Evolutionary conservation across 2,888 invertebrate genomes (phyloP), one percentile per base, ranked within the genome.

Genomic region (Eupithecia subfuscata): DNA sequence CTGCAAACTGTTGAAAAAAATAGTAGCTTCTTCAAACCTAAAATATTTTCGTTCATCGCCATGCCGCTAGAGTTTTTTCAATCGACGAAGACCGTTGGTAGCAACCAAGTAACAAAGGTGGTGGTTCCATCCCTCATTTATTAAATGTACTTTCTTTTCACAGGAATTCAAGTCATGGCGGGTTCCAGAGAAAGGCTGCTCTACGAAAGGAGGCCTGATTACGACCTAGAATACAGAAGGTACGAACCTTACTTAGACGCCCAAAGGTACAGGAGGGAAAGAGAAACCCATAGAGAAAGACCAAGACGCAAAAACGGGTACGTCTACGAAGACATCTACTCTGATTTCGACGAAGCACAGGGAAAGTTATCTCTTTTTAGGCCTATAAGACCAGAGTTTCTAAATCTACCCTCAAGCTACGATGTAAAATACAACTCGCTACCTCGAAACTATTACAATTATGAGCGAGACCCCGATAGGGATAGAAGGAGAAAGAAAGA

Each of bases 271-370:
- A 82, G 85, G 81, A 82, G 3, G 43, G 71, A 85, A 70, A 87
- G 88, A 76, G 92, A 92, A 56, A 83, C 82, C 64, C 81, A 83
- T 74, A 76, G 84, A 69, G 87, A 87, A 40, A 84, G 89, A 80
- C 91, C 92, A 11, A 86, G 89, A 83, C 85, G 94, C 63, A 94
- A 91, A 82, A 94, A 95, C 76, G 95, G 95, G 2, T 95, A 92
- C 80, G 94, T 95, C 18, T 95, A 92, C 81, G 95, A 95, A 88
- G 95, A 95, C 79, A 94, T 95, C 60, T 95, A 95, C 78, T 94
- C 94, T 37, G 94, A 95, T 80, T 95, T 93, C 80, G 95, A 95
- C 70, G 95, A 94, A 84, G 93, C 94, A 9, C 95, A 95, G 84
- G 95, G 94, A 5, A 85, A 92, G 2, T 75, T 95, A 30, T 95